Base-by-base conservation (phyloP, 2,888 invertebrate species). In the Macrosiphum euphorbiae region DNA sequence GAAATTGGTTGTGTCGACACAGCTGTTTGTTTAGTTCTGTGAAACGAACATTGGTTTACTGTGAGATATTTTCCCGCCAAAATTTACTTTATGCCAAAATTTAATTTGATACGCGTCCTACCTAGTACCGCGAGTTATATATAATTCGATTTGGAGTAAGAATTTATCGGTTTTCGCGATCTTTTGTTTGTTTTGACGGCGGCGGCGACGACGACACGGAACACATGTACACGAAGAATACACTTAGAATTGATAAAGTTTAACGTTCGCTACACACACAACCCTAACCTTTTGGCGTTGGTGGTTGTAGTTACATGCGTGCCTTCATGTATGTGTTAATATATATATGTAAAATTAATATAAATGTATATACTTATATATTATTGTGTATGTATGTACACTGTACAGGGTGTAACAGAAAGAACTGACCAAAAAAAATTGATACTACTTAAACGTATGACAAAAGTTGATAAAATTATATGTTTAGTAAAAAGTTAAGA, bases 181-280 rank as follows among this genome's bases (percentile, higher is more conserved):
- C 58, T 58, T 55, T 58, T 41, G 88, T 58, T 88, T 88, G 28
- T 88, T 88, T 52, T 52, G 8, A 88, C 88, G 7, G 28, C 28
- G 28, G 35, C 20, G 20, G 0, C 35, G 16, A 35, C 35, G 78
- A 78, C 16, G 20, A 78, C 78, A 35, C 44, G 44, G 44, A 88
- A 52, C 24, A 88, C 35, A 44, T 28, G 28, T 41, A 41, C 41
- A 58, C 58, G 78, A 41, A 35, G 20, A 78, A 78, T 35, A 78
- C 78, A 78, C 35, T 8, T 78, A 58, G 44, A 35, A 41, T 87
- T 87, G 50, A 87, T 50, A 87, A 87, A 87, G 50, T 87, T 87
- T 50, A 87, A 87, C 28, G n/a, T 50, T 50, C 28, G 5, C 4
- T 7, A 35, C 20, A 0, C 20, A 8, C 20, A 78, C 67, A 35